Evolutionary conservation across 2,888 invertebrate species (phyloP).

Genomic region (Meliscaeva auricollis): DNA sequence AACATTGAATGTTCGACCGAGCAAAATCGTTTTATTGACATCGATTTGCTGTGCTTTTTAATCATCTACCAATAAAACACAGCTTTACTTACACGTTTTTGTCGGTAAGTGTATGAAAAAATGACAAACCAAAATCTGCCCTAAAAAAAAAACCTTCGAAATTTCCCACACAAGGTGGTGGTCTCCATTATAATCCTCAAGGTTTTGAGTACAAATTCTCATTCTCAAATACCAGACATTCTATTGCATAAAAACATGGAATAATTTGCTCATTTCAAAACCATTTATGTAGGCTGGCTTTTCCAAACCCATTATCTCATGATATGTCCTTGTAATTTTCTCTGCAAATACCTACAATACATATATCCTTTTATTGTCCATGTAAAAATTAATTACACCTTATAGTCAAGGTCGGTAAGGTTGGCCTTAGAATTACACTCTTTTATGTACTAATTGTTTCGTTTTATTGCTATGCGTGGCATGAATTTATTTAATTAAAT

Average conservation of each 20-base stretch:
- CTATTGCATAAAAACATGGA: conserved; percentile 30
- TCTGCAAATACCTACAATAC: not conserved
- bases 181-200: too few species aligned
- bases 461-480: conserved; percentile 72
- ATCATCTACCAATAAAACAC: too few species aligned
- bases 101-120: too few species aligned
- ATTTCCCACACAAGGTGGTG: too few species aligned
- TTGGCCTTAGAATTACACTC: conserved; percentile 55
- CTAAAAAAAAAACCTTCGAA: too few species aligned
- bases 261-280: conserved; percentile 19
- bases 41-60: too few species aligned
- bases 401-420: conserved; percentile 46
- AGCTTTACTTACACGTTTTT: too few species aligned
- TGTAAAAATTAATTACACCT: conserved; percentile 67
- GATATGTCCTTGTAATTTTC: conserved; percentile 20
- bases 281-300: conserved; percentile 12
- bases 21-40: too few species aligned
- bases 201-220: not conserved
- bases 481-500: conserved; percentile 75
- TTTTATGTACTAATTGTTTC: conserved; percentile 47
- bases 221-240: not conserved
- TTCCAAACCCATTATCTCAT: not conserved
- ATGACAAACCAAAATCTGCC: too few species aligned
- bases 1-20: too few species aligned
- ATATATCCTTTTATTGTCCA: conserved; percentile 47